phyloP scores from a whole-genome alignment of 2,797 vertebrate genomes.

The Decapterus maruadsi region DNA sequence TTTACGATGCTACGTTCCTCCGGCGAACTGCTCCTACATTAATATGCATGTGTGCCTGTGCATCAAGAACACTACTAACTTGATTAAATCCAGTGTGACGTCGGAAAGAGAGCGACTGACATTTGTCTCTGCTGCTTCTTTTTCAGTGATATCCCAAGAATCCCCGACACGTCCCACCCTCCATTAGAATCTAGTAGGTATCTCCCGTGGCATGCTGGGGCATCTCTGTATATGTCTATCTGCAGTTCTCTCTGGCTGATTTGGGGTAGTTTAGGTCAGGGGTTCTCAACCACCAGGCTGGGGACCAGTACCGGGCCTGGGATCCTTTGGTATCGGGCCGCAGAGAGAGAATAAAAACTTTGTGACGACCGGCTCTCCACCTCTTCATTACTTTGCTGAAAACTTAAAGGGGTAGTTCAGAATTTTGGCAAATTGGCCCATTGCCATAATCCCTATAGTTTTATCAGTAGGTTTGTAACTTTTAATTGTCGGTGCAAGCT shows the following conservation, averaged over 20 bases:
- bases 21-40: conserved; percentile 39
- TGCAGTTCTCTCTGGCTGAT: neutral
- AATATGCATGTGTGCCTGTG: conserved; percentile 69
- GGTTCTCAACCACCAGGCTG: too few species aligned
- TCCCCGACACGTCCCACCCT: conserved; percentile 98
- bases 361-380: too few species aligned
- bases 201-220: conserved; percentile 24
- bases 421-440: too few species aligned
- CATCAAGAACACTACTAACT: conserved; percentile 40
- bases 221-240: conserved; percentile 1
- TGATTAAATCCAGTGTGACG: conserved; percentile 2
- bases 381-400: too few species aligned
- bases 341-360: too few species aligned
- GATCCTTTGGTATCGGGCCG: too few species aligned
- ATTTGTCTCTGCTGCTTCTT: conserved; percentile 48
- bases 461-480: too few species aligned
- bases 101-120: conserved; percentile 27
- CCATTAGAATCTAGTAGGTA: conserved; percentile 99
- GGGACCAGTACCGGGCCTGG: too few species aligned
- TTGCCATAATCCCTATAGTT: too few species aligned
- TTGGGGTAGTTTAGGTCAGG: too few species aligned
- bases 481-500: too few species aligned
- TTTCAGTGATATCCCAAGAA: conserved; percentile 98
- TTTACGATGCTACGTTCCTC: conserved; percentile 42
- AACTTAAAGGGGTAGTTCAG: too few species aligned